Evolutionary conservation across 2,797 vertebrate genomes (phyloP).

Genomic region (Neosilurus hyrtlii): DNA sequence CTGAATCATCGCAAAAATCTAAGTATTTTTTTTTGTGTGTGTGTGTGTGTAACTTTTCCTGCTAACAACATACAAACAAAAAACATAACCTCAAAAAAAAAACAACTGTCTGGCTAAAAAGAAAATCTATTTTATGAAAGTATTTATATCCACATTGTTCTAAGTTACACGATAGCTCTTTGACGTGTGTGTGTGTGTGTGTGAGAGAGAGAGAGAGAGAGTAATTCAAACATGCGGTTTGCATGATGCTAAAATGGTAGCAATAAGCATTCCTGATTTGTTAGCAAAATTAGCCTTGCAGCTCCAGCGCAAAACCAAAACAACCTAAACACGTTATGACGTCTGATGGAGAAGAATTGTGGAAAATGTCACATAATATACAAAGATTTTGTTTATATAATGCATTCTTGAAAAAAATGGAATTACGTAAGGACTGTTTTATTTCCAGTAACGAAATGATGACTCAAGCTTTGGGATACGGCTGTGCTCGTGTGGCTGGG

Average conservation of each 20-base stretch:
- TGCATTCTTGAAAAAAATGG: neutral
- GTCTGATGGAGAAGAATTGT: neutral
- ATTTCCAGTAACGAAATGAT: neutral
- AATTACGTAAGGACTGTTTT: neutral
- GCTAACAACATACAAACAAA: no score
- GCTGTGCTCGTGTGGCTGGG: neutral
- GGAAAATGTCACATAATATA: neutral
- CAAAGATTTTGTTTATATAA: neutral
- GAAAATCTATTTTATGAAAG: neutral
- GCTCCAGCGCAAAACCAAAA: neutral
- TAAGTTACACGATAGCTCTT: neutral
- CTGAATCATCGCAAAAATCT: no score
- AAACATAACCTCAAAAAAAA: no score
- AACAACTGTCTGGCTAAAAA: neutral
- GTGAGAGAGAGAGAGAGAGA: neutral
- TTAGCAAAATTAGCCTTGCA: conserved; percentile 19
- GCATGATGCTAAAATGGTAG: conserved; percentile 22
- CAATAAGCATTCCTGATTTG: conserved; percentile 17
- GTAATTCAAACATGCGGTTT: neutral
- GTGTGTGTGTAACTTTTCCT: no score
- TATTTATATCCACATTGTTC: neutral
- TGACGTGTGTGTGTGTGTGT: neutral
- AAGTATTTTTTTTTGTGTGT: no score
- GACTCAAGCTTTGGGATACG: neutral
- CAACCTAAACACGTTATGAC: neutral